Evolutionary conservation across 2,888 invertebrate species (phyloP).

Genomic region (Corythucha ciliata): DNA sequence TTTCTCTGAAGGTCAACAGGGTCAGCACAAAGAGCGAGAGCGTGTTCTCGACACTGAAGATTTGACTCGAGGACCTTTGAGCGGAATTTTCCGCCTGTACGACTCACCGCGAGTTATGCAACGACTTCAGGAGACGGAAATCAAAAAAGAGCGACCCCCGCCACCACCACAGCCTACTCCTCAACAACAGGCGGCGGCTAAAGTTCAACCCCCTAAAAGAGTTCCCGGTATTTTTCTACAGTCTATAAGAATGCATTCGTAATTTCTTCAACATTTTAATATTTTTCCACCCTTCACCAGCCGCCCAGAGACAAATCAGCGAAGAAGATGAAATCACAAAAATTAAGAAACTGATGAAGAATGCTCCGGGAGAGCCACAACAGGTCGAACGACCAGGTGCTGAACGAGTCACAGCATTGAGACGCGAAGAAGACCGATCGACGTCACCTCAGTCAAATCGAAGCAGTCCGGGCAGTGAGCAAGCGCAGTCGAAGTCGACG

Average conservation of each 20-base stretch:
- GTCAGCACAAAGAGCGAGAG: conserved; percentile 47
- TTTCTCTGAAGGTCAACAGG: conserved; percentile 47
- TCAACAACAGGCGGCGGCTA: conserved; percentile 17
- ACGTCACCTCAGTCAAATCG: conserved; percentile 45
- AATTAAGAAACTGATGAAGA: conserved; percentile 79
- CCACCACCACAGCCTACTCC: conserved; percentile 29
- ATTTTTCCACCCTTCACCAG: conserved; percentile 12
- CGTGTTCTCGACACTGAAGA: conserved; percentile 80
- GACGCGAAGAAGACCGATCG: conserved; percentile 47
- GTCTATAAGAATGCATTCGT: conserved; percentile 17
- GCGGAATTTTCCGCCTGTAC: conserved; percentile 76
- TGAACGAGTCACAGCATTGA: conserved; percentile 44
- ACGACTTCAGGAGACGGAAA: conserved; percentile 71
- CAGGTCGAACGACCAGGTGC: conserved; percentile 31
- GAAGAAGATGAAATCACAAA: conserved; percentile 84
- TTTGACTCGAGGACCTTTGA: conserved; percentile 65
- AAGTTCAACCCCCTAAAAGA: conserved; percentile 25
- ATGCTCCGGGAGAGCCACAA: conserved; percentile 39
- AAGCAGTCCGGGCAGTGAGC: conserved; percentile 26
- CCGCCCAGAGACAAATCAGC: conserved; percentile 62
- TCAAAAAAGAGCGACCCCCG: conserved; percentile 46
- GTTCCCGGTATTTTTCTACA: no score
- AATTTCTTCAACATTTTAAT: background rate
- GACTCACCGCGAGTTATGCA: conserved; percentile 86
- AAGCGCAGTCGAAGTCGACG: conserved; percentile 38